These are phyloP conservation scores for Pomatostomus ruficeps DNA, from an alignment of 2,113 vertebrate species.

Conservation along the genomic window DNA sequence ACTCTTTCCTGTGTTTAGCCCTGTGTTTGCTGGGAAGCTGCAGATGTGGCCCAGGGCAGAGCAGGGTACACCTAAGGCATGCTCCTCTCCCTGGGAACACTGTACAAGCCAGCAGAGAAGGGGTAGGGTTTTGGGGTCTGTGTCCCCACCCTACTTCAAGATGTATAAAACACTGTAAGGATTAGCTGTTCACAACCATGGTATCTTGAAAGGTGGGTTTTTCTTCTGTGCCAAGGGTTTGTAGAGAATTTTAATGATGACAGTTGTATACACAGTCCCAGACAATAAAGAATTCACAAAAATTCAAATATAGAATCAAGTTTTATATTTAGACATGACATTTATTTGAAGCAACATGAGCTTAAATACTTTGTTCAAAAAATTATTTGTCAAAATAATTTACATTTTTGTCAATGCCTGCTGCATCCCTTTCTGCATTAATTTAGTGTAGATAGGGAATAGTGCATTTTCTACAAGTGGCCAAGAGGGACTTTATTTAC, in stretches of 20 bases:
- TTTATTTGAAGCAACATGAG: neutral
- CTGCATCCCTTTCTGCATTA: neutral
- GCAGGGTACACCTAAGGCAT: neutral
- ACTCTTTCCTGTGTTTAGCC: neutral
- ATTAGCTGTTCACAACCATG: neutral
- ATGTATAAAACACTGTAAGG: neutral
- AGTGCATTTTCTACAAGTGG: neutral
- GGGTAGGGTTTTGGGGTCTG: neutral
- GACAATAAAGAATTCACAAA: neutral
- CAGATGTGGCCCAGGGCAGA: neutral
- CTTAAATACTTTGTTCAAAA: neutral
- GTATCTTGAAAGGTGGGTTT: neutral
- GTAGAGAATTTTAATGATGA: neutral
- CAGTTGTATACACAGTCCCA: neutral
- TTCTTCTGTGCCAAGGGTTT: neutral
- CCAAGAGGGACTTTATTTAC: neutral
- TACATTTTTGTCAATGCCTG: neutral
- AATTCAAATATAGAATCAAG: neutral
- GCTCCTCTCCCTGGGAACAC: neutral
- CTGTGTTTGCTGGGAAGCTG: neutral
- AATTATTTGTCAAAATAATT: neutral
- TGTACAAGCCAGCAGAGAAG: neutral
- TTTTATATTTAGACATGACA: neutral
- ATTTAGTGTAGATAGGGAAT: neutral
- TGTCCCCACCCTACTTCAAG: neutral